These are phyloP conservation scores for Cerceris ruficornis DNA, from an alignment of 2,888 invertebrate species.

Conservation along the genomic window DNA sequence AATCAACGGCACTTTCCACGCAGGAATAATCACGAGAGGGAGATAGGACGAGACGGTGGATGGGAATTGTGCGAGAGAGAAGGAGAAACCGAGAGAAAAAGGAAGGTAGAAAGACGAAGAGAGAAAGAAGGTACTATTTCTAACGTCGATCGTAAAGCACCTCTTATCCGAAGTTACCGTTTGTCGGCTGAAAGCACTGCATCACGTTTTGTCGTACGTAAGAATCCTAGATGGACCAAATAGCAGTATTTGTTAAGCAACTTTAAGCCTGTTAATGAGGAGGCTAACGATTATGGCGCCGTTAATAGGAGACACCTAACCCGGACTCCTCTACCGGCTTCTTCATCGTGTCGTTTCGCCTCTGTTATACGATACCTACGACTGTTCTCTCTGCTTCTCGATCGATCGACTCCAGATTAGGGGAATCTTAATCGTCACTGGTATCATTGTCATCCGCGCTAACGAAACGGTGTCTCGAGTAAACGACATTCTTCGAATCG, in stretches of 20 bases:
- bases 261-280: conserved; percentile 48
- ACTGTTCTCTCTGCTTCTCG: conserved; percentile 4
- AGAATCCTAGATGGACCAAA: conserved; percentile 10
- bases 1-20: conserved; percentile 56
- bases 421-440: conserved; percentile 13
- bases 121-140: conserved; percentile 9
- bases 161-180: conserved; percentile 44
- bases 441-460: conserved; percentile 1
- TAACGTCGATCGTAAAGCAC: conserved; percentile 50
- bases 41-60: conserved; percentile 25
- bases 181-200: conserved; percentile 7
- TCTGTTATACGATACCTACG: conserved; percentile 2
- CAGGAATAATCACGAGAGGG: conserved; percentile 39
- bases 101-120: conserved; percentile 12
- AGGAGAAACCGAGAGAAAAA: conserved; percentile 10
- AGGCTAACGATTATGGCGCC: conserved; percentile 31
- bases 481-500: conserved; percentile 1
- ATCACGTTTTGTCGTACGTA: conserved; percentile 25
- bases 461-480: not conserved
- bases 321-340: conserved; percentile 5
- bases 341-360: conserved; percentile 9
- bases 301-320: conserved; percentile 42
- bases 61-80: conserved; percentile 3
- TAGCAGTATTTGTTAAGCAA: conserved; percentile 31
- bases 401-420: conserved; percentile 40